Percentiles rank a stretch among this genome's conserved stretches.
These are phyloP conservation scores for Sorex maritimensis DNA, from an alignment of 2,797 vertebrate genomes.

Conservation along the genomic window DNA sequence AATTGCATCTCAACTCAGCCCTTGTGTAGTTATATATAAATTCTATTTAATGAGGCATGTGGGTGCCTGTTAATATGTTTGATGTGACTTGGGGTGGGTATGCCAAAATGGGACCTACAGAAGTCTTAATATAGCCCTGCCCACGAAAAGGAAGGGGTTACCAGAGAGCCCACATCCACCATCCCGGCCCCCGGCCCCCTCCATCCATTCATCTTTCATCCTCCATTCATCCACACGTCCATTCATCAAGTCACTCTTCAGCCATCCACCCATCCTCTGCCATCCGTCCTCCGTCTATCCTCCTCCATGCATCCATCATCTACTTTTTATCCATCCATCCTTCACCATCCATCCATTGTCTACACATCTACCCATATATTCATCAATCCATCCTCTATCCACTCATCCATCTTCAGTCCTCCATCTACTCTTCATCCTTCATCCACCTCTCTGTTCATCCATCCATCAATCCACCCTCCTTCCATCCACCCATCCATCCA, in stretches of 20 bases:
- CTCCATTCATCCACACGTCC: too few relatives aligned
- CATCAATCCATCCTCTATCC: neutral
- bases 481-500: neutral
- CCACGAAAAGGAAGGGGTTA: neutral
- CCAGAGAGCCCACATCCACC: neutral
- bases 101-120: conserved; percentile 41
- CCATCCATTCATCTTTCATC: too few relatives aligned
- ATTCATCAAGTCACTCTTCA: neutral
- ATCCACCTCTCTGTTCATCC: too few relatives aligned
- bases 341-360: neutral
- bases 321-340: too few relatives aligned
- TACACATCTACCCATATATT: neutral
- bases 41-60: conserved; percentile 81
- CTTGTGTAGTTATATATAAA: conserved; percentile 55
- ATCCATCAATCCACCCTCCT: too few relatives aligned
- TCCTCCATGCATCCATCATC: neutral
- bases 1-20: conserved; percentile 58
- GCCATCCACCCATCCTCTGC: neutral
- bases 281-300: neutral
- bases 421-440: neutral
- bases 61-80: conserved; percentile 69
- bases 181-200: neutral
- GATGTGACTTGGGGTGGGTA: conserved; percentile 41
- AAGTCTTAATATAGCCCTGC: conserved; percentile 55
- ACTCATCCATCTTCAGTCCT: neutral